phyloP scores from a whole-genome alignment of 2,888 invertebrate species.

The Spodoptera picta region DNA sequence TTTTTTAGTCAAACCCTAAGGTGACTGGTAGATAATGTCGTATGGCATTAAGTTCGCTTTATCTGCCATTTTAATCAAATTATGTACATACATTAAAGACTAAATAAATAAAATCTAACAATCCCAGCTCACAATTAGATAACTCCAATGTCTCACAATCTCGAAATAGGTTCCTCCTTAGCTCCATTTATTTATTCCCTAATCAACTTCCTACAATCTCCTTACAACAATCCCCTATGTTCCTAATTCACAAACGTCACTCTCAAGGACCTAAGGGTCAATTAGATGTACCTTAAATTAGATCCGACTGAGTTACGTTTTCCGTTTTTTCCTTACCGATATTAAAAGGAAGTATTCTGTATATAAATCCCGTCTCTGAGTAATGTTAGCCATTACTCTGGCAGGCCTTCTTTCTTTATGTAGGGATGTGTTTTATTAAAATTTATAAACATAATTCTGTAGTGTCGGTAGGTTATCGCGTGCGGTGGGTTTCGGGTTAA shows the following conservation, averaged over 20 bases:
- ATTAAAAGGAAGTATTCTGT: constrained; percentile 45
- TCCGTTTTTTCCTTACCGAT: constrained; percentile 52
- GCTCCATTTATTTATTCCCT: constrained; percentile 30
- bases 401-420: constrained; percentile 51
- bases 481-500: constrained; percentile 19
- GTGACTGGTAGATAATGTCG: too few relatives aligned
- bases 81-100: too few relatives aligned
- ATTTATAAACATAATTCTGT: constrained; percentile 74
- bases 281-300: constrained; percentile 48
- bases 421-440: constrained; percentile 60
- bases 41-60: too few relatives aligned
- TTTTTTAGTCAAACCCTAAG: too few relatives aligned
- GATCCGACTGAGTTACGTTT: constrained; percentile 44
- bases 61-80: too few relatives aligned
- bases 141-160: too few relatives aligned
- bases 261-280: constrained; percentile 40
- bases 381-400: constrained; percentile 61
- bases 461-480: constrained; percentile 67
- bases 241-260: constrained; percentile 44
- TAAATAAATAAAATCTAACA: too few relatives aligned
- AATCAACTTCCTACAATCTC: constrained; percentile 33
- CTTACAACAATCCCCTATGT: constrained; percentile 26
- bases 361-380: constrained; percentile 43
- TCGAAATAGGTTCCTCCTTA: not conserved
- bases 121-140: too few relatives aligned